These are phyloP conservation scores for Leptothorax acervorum DNA, from an alignment of 2,888 invertebrate species.

Conservation along the genomic window DNA sequence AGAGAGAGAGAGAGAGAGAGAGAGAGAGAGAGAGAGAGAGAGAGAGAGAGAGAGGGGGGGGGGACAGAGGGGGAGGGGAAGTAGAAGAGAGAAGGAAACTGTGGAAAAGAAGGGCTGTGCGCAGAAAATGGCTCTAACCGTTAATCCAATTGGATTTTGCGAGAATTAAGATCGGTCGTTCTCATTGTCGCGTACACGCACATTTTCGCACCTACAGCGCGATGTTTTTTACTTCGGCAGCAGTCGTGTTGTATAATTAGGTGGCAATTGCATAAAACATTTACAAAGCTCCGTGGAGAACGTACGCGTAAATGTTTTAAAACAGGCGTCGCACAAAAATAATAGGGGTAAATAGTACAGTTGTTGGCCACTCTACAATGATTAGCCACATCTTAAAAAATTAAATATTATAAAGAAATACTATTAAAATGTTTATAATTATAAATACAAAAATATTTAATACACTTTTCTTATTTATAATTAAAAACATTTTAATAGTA, in stretches of 20 bases:
- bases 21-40: neutral
- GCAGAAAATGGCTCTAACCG: conserved; percentile 71
- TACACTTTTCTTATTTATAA: no score
- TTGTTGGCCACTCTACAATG: no score
- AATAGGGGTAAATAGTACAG: neutral
- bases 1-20: neutral
- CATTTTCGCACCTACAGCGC: conserved; percentile 55
- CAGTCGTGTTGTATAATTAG: conserved; percentile 39
- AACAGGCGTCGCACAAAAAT: conserved; percentile 5
- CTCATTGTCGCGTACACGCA: conserved; percentile 60
- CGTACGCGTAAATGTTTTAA: conserved; percentile 1
- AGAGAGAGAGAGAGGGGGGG: neutral
- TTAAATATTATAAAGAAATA: no score
- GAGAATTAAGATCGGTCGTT: conserved; percentile 71
- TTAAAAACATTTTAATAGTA: no score
- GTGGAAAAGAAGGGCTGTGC: conserved; percentile 52
- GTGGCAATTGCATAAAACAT: conserved; percentile 40
- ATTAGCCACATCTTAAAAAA: no score
- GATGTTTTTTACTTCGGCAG: conserved; percentile 36
- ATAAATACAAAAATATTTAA: no score
- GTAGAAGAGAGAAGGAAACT: conserved; percentile 16
- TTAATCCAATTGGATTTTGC: conserved; percentile 73
- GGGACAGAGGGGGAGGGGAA: neutral
- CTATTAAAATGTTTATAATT: no score
- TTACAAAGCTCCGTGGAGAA: conserved; percentile 2